These are phyloP conservation scores for Zosterops japonicus DNA, from an alignment of 2,113 vertebrate species.

Conservation along the genomic window DNA sequence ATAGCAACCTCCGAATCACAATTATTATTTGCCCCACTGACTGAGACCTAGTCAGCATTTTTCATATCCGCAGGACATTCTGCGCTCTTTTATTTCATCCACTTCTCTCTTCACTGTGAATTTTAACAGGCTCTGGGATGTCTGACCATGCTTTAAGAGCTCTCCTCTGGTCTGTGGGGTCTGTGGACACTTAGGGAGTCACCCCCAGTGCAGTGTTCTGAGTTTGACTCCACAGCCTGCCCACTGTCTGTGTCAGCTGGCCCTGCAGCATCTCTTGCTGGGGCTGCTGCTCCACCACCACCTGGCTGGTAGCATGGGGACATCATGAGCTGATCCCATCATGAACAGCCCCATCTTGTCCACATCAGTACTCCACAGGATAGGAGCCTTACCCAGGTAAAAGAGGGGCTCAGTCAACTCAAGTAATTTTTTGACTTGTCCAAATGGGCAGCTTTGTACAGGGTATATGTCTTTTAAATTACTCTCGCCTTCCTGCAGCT, in stretches of 20 bases:
- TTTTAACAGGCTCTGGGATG: not conserved
- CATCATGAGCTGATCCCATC: not conserved
- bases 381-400: not conserved
- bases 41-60: slow-evolving; percentile 8
- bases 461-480: not conserved
- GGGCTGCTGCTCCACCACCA: not conserved
- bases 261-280: not conserved
- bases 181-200: not conserved
- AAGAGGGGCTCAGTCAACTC: fast-evolving
- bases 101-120: not conserved
- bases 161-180: not conserved
- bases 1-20: slow-evolving; percentile 10
- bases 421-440: not conserved
- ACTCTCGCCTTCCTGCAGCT: not conserved
- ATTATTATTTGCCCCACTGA: slow-evolving; percentile 23
- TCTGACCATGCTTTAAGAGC: not conserved
- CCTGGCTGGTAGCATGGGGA: fast-evolving
- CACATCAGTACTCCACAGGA: not conserved
- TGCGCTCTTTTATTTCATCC: not conserved
- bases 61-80: not conserved
- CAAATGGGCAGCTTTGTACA: fast-evolving
- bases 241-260: not conserved
- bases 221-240: not conserved
- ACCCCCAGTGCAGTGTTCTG: fast-evolving
- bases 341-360: not conserved